A percentile compares a stretch with the other conserved stretches of the same genome.
Conservation (phyloP, 2,888 invertebrate genomes). For the Oxycera nigricornis region DNA sequence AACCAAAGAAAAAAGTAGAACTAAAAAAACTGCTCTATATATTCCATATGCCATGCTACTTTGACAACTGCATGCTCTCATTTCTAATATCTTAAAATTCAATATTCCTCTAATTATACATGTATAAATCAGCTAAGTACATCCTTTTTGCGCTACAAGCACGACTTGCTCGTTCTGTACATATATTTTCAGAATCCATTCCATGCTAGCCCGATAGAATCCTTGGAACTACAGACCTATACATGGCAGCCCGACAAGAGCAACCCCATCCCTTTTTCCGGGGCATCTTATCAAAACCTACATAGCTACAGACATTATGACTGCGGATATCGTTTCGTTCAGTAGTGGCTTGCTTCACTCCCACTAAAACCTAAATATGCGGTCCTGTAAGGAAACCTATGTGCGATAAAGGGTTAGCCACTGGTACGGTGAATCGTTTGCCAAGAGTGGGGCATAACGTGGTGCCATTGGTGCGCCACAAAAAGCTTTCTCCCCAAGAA, state of each 20-base stretch:
- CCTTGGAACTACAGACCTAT: conserved; percentile 21
- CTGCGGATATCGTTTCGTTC: conserved; percentile 60
- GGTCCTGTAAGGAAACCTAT: conserved; percentile 64
- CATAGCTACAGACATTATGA: conserved; percentile 48
- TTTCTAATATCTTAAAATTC: not conserved
- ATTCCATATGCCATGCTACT: not conserved
- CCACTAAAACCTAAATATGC: conserved; percentile 64
- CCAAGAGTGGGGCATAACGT: conserved; percentile 60
- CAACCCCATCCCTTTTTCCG: conserved; percentile 19
- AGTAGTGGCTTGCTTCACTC: conserved; percentile 60
- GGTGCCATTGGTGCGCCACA: conserved; percentile 64
- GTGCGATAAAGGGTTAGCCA: conserved; percentile 65
- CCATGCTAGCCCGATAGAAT: not conserved
- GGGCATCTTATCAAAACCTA: conserved; percentile 34
- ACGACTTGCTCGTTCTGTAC: no score
- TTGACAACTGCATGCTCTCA: not conserved
- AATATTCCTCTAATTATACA: conserved; percentile 40
- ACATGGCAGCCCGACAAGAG: not conserved
- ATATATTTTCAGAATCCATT: conserved; percentile 15
- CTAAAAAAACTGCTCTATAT: not conserved
- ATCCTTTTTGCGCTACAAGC: conserved; percentile 44
- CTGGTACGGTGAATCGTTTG: conserved; percentile 56
- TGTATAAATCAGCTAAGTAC: conserved; percentile 17
- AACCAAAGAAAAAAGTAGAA: not conserved
- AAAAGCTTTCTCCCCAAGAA: conserved; percentile 58